Conservation (phyloP, 2,797 vertebrate genomes). For the Spinus olivaceus region DNA sequence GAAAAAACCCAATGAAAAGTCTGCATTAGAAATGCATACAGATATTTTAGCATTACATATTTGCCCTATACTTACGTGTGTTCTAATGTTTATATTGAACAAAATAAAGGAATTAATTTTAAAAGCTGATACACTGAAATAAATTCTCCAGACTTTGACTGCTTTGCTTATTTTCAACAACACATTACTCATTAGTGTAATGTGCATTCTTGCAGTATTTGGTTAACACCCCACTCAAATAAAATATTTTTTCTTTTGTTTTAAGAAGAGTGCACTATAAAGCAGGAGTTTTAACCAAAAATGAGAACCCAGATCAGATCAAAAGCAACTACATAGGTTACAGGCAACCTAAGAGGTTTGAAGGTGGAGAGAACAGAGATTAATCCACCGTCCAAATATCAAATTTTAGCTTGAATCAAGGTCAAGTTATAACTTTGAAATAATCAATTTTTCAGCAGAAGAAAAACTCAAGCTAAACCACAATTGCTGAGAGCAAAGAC, state of each 20-base stretch:
- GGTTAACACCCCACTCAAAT: background rate
- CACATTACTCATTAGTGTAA: background rate
- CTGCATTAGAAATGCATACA: background rate
- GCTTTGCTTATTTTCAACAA: background rate
- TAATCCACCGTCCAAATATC: rapidly evolving
- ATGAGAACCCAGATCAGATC: background rate
- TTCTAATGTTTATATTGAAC: background rate
- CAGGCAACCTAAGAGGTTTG: background rate
- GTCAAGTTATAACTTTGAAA: background rate
- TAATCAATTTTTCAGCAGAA: background rate
- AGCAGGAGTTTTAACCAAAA: background rate
- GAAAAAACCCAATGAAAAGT: background rate
- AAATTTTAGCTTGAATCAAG: background rate
- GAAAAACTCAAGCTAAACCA: background rate
- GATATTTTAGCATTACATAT: background rate
- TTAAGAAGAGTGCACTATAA: background rate
- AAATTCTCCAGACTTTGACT: background rate
- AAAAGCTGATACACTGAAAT: background rate
- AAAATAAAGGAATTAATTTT: background rate
- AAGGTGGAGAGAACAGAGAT: background rate
- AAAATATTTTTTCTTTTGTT: background rate
- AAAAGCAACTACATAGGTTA: background rate
- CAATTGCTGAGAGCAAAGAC: rapidly evolving
- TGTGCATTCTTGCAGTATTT: background rate
- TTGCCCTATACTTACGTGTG: rapidly evolving